These are phyloP conservation scores for Calephelis virginiensis DNA, from an alignment of 1,140 invertebrate genomes.

Conservation along the genomic window DNA sequence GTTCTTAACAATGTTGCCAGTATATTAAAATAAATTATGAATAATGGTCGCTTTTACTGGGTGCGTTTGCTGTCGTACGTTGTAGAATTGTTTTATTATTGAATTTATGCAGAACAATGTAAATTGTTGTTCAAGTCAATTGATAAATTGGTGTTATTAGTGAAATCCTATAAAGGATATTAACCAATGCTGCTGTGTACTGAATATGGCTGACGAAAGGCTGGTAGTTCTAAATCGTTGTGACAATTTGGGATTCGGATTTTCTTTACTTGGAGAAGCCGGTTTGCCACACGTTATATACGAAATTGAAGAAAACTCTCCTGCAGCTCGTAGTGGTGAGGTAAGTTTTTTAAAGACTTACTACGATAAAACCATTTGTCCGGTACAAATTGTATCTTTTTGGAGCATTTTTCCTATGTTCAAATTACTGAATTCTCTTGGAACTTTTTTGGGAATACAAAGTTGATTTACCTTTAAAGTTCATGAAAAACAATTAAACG, in stretches of 20 bases:
- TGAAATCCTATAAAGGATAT: constrained; percentile 58
- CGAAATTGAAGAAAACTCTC: constrained; percentile 94
- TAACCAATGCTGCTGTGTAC: constrained; percentile 74
- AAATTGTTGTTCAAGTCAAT: constrained; percentile 40
- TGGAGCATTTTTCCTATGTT: too few species aligned
- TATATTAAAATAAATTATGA: neutral
- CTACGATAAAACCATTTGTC: neutral
- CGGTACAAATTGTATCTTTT: too few species aligned
- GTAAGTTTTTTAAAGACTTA: constrained; percentile 79
- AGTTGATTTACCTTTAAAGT: too few species aligned
- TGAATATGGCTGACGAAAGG: constrained; percentile 91
- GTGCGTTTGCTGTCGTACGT: constrained; percentile 66
- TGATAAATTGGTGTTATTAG: constrained; percentile 46
- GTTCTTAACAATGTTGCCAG: neutral
- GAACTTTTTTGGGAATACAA: too few species aligned
- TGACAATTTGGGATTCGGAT: constrained; percentile 91
- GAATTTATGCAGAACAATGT: constrained; percentile 47
- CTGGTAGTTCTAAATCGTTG: constrained; percentile 89
- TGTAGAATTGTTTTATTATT: constrained; percentile 61
- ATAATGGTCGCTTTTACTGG: constrained; percentile 64
- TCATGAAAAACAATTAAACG: too few species aligned
- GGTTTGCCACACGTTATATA: constrained; percentile 94
- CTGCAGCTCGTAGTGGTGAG: constrained; percentile 92
- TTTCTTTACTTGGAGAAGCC: constrained; percentile 91
- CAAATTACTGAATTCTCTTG: too few species aligned